Evolutionary conservation across 1,140 invertebrate species (phyloP).

Genomic region (Brachionus sp.): DNA sequence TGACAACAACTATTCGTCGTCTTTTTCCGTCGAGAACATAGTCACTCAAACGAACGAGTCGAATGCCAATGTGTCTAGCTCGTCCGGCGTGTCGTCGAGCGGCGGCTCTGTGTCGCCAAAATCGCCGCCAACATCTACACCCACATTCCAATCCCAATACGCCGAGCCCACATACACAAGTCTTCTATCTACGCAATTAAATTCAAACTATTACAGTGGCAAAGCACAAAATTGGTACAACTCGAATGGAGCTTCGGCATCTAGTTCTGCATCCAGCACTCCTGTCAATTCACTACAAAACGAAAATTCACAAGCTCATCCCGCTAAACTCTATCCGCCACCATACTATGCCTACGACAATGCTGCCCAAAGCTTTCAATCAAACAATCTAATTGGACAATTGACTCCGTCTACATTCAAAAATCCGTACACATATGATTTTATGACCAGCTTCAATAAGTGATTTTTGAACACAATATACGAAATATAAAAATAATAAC

Average conservation of each 20-base stretch:
- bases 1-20: conserved; percentile 16
- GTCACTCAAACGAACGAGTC: background rate
- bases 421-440: conserved; percentile 39
- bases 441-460: conserved; percentile 34
- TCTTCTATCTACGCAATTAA: conserved; percentile 10
- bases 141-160: conserved; percentile 7
- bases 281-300: background rate
- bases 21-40: conserved; percentile 44
- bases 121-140: background rate
- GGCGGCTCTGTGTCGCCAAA: background rate
- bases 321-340: background rate
- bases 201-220: background rate
- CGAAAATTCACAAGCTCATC: background rate
- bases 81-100: background rate
- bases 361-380: background rate
- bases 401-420: conserved; percentile 25
- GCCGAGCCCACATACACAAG: background rate
- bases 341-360: background rate
- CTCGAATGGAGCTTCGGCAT: background rate
- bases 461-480: background rate
- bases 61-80: background rate
- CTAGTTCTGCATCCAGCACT: background rate
- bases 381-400: background rate
- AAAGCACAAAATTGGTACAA: background rate
- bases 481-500: background rate